Percentiles rank a stretch among this genome's conserved stretches.
Evolutionary conservation across 2,113 vertebrate species (phyloP).

Genomic region (Coracopsis vasa): DNA sequence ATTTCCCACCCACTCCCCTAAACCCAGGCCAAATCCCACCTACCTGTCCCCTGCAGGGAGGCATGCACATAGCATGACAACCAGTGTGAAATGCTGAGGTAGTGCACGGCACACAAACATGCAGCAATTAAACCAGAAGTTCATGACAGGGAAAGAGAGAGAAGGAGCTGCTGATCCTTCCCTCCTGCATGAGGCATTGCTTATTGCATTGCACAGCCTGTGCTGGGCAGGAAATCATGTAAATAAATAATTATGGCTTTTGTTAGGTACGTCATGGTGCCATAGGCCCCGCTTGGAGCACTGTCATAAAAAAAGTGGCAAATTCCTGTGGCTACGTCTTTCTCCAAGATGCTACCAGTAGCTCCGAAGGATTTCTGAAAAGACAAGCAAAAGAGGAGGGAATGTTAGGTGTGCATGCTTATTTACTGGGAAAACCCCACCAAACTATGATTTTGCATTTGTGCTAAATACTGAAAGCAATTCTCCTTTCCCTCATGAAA

Average conservation of each 20-base stretch:
- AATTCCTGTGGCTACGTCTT: slow-evolving; percentile 89
- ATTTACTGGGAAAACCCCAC: neutral
- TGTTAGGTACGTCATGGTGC: slow-evolving; percentile 97
- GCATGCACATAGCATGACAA: neutral
- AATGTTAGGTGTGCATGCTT: neutral
- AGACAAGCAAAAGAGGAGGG: neutral
- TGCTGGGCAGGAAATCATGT: slow-evolving; percentile 90
- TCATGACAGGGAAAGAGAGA: neutral
- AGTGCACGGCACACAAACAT: neutral
- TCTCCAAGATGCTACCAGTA: slow-evolving; percentile 86
- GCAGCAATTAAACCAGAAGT: neutral
- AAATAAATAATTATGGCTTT: slow-evolving; percentile 88
- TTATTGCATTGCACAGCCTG: slow-evolving; percentile 91
- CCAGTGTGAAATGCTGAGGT: neutral
- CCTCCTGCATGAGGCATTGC: fast-evolving
- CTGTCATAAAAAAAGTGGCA: slow-evolving; percentile 97
- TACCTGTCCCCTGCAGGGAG: neutral
- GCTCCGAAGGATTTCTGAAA: slow-evolving; percentile 85
- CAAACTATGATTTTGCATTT: neutral
- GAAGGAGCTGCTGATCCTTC: neutral
- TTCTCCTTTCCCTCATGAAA: neutral
- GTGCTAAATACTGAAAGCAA: neutral
- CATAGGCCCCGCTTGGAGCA: slow-evolving; percentile 93
- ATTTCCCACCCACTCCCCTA: neutral
- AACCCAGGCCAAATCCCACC: neutral